These are phyloP conservation scores for Andrena trimmerana DNA, from an alignment of 2,888 invertebrate species.

Conservation along the genomic window DNA sequence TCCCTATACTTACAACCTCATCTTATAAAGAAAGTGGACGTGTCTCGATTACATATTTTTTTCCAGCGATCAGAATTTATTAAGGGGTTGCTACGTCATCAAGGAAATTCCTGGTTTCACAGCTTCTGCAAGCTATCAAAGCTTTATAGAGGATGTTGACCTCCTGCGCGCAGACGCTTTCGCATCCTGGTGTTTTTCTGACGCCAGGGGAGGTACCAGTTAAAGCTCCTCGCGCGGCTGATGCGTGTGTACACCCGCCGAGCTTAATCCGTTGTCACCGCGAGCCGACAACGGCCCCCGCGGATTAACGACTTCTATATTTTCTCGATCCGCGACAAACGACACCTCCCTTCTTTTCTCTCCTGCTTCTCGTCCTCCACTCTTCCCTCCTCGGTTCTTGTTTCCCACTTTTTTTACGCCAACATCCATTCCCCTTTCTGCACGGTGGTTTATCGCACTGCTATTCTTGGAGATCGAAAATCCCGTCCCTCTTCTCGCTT, in stretches of 20 bases:
- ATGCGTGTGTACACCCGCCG: slow-evolving; percentile 2
- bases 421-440: slow-evolving; percentile 28
- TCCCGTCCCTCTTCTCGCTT: slow-evolving; percentile 44
- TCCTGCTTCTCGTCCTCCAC: slow-evolving; percentile 17
- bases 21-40: too few species aligned
- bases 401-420: slow-evolving; percentile 17
- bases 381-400: neutral
- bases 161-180: neutral
- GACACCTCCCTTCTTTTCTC: slow-evolving; percentile 40
- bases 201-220: slow-evolving; percentile 27
- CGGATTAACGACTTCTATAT: slow-evolving; percentile 63
- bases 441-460: slow-evolving; percentile 60
- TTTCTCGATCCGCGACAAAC: slow-evolving; percentile 56
- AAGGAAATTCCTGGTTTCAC: slow-evolving; percentile 33
- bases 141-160: slow-evolving; percentile 18
- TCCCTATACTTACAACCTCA: too few species aligned
- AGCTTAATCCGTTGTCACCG: slow-evolving; percentile 58
- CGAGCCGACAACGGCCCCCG: slow-evolving; percentile 29
- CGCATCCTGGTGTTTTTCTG: slow-evolving; percentile 20
- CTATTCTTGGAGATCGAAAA: slow-evolving; percentile 72
- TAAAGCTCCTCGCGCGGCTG: slow-evolving; percentile 31
- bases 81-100: slow-evolving; percentile 7
- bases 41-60: too few species aligned
- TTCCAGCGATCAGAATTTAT: neutral
- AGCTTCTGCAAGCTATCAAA: slow-evolving; percentile 3